Evolutionary conservation across 2,888 invertebrate genomes (phyloP), one percentile per base, ranked within the genome.

Genomic region (Drosophila helvetica): DNA sequence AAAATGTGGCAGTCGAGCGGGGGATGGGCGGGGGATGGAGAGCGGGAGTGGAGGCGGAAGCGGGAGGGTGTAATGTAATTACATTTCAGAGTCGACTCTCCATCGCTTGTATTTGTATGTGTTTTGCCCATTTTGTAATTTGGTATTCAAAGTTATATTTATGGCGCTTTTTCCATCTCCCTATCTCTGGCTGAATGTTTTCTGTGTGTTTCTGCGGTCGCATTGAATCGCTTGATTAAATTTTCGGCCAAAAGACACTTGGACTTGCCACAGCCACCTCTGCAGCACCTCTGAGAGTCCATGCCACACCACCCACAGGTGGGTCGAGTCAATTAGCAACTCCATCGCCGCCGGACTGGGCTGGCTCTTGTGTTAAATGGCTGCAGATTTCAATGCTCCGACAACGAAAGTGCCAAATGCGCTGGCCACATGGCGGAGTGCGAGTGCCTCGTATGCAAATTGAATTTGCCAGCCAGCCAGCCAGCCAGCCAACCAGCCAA

Each of bases 311-410:
- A 51, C n/a, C 22, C 25, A n/a, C 9, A 22, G 51, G 30, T 33
- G 17, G 52, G 65, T 58, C 55, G 63, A 78, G 70, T 78, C 84
- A 88, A 83, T 88, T 83, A 87, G 85, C 83, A 87, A 77, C 74
- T 81, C 73, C 52, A 68, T 5, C 15, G 12, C 5, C 38, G 38
- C 38, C 15, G 38, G 30, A 12, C 12, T 7, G 38, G n/a, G 33
- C 12, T 33, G 27, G 27, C 38, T 38, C n/a, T 15, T 61, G 60
- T 79, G 86, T 71, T 79, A 85, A 87, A 87, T 79, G 77, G 87
- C 80, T 42, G 58, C 60, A 68, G 78, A 77, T 80, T 78, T 78
- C 65, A 27, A 59, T 59, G 59, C 18, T 51, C 64, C 66, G 65
- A 62, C 64, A 74, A 64, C 57, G 47, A 68, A 68, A 58, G 55